Evolutionary conservation across 1,140 invertebrate species (phyloP), one percentile per base, ranked within the genome.

Genomic region (Pseudomyrmex gracilis): DNA sequence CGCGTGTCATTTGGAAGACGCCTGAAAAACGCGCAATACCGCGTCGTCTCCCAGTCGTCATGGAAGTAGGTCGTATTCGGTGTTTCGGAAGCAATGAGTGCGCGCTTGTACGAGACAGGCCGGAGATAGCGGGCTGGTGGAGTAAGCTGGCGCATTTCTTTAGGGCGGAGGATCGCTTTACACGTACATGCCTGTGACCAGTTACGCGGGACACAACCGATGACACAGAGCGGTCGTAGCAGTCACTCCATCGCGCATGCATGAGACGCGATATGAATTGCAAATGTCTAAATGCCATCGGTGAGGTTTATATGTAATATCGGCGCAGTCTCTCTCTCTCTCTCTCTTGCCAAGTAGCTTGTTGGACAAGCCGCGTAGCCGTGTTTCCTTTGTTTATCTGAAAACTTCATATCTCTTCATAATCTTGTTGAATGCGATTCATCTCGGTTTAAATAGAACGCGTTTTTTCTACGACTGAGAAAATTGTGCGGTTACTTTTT

Each of bases 201-300:
- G 83, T 86, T 88, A 86, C 51, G 74, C 71, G 77, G 73, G 83
- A 88, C 86, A 85, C 43, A 60, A 61, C 70, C 87, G 87, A 88
- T 88, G 87, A 89, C 87, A 88, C 20, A 77, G 84, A 82, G 70
- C 71, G 85, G 85, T 82, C 85, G 80, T 74, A 82, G 87, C 86
- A 89, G 85, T 89, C 88, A 86, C 85, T 89, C 87, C 85, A 89
- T 89, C 87, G 87, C 76, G 87, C 85, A 89, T 89, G 88, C 88
- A 89, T 89, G 87, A 86, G 88, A 89, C 88, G 61, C 85, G 88
- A 89, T 89, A 89, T 89, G 88, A 89, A 89, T 89, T 89, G 88
- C 87, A 89, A 89, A 89, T 89, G 73, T 67, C 55, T 66, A 88
- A 77, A 71, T 76, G 73, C 22, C 61, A 68, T 34, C 60, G 71